A percentile compares a stretch with the other conserved stretches of the same genome.
Conservation (phyloP, 2,888 invertebrate species). For the Eupithecia centaureata region DNA sequence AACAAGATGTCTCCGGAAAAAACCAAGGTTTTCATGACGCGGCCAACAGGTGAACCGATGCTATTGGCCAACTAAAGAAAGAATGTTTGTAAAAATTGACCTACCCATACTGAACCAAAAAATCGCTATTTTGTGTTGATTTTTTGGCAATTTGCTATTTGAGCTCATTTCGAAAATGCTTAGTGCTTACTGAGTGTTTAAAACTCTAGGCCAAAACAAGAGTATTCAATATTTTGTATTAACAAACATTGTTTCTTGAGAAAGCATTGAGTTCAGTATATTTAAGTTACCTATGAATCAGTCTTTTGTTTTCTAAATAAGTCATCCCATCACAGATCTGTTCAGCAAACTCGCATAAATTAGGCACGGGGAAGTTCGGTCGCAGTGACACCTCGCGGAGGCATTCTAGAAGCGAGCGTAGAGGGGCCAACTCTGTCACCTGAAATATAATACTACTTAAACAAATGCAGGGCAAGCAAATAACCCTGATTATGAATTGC, state of each 20-base stretch:
- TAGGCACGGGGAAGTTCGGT: conserved; percentile 95
- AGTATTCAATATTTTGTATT: too few species aligned
- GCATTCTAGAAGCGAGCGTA: conserved; percentile 97
- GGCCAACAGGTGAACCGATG: not conserved
- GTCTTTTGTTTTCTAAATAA: conserved; percentile 96
- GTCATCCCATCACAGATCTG: conserved; percentile 99
- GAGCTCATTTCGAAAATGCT: not conserved
- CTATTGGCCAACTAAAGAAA: not conserved
- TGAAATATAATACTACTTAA: conserved; percentile 53
- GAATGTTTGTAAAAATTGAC: not conserved
- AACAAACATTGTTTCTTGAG: not conserved
- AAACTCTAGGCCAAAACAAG: too few species aligned
- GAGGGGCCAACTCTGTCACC: conserved; percentile 97
- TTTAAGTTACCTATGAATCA: conserved; percentile 91
- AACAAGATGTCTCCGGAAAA: not conserved
- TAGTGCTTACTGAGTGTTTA: not conserved
- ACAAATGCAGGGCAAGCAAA: not conserved
- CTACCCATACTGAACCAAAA: not conserved
- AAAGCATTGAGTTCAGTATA: not conserved
- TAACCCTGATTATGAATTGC: not conserved
- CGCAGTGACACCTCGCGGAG: conserved; percentile 96
- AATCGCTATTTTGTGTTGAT: not conserved
- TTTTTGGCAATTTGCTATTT: not conserved
- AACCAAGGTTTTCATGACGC: not conserved
- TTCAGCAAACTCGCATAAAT: conserved; percentile 96